Base-by-base conservation (phyloP, 2,113 vertebrate genomes). In the Laticauda colubrina region DNA sequence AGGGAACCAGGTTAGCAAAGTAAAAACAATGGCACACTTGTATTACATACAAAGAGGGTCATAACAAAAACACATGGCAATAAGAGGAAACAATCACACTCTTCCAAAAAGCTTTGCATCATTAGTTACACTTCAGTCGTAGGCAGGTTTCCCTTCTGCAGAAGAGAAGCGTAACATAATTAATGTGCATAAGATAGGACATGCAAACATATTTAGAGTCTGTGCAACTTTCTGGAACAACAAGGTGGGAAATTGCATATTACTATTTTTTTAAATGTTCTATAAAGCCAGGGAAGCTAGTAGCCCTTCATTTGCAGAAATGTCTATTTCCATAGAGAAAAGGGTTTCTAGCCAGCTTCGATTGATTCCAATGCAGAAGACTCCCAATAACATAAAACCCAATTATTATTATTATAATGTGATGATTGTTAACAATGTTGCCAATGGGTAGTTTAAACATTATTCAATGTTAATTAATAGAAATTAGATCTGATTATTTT, bases 1-100 rank as follows among this genome's bases (percentile, higher is more conserved):
- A 97, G 96, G 96, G 96, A 97, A 96, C 95, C 95, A 88, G 15
- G 97, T 98, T 97, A 98, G 98, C 96, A 96, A 96, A 95, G 94
- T 55, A 95, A 94, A 94, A 97, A 91, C 94, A 96, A 20, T 54
- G 29, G 48, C 43, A 54, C 91, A 89, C 94, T 92, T n/a, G 95
- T 54, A 91, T 91, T 48, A 96, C 55, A 85, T 93, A 54, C 91
- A 92, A 43, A 93, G 29, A 90, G 55, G 29, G 20, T 95, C 92
- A 88, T 85, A 90, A 64, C 56, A 89, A 89, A 89, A 85, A 93
- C 88, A 93, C 75, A 61, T 54, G 48, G 87, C 26, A 23, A 8
- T 18, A 90, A 88, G 89, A 48, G 24, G 59, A 90, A 59, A 90
- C 89, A 91, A 95, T 45, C 89, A 95, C 94, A 94, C 7, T 92